A percentile compares a stretch with the other conserved stretches of the same genome.
These are phyloP conservation scores for Pseudopodoces humilis DNA, from an alignment of 2,113 vertebrate genomes.

Conservation along the genomic window DNA sequence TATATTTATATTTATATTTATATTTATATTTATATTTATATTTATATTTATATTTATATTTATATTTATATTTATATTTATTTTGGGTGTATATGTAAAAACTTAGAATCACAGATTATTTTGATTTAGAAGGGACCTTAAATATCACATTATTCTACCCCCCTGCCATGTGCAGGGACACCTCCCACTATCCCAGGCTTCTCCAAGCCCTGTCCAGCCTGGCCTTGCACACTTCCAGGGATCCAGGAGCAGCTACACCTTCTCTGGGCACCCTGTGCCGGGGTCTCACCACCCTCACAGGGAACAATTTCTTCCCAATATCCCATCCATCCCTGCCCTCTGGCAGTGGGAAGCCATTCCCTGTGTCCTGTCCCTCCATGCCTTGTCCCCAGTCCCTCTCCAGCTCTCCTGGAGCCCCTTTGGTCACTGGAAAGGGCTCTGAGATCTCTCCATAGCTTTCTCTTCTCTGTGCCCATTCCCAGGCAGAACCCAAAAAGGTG, in stretches of 20 bases:
- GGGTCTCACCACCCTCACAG: fast-evolving
- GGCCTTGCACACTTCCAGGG: neutral
- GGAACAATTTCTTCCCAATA: fast-evolving
- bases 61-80: fast-evolving
- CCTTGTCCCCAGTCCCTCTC: neutral
- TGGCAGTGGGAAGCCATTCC: neutral
- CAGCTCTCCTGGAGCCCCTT: neutral
- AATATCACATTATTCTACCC: neutral
- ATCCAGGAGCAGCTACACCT: neutral
- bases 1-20: neutral
- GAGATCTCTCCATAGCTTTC: neutral
- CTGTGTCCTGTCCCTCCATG: neutral
- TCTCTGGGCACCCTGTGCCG: neutral
- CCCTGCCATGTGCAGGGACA: neutral
- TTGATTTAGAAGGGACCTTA: neutral
- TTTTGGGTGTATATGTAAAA: no score
- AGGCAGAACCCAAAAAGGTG: neutral
- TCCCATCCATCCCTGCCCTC: neutral
- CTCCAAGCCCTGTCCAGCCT: fast-evolving
- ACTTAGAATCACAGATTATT: neutral
- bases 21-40: no score
- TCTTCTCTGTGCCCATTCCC: neutral
- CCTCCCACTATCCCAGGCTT: fast-evolving
- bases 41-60: no score
- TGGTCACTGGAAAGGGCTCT: fast-evolving